A percentile compares a stretch with the other conserved stretches of the same genome.
These are phyloP conservation scores for Falco punctatus DNA, from an alignment of 2,113 vertebrate species.

Conservation along the genomic window DNA sequence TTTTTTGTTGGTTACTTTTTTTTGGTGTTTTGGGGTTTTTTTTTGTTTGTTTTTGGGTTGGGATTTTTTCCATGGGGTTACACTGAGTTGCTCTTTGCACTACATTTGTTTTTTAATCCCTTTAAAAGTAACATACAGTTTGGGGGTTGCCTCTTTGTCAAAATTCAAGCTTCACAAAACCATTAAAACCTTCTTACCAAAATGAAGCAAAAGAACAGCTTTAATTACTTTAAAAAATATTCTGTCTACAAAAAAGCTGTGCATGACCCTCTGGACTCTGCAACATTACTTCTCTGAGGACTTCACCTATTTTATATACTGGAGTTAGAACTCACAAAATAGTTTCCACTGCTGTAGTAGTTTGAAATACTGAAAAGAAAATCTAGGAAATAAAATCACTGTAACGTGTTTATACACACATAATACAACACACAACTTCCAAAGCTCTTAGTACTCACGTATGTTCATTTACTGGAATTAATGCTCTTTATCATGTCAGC, in stretches of 20 bases:
- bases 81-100: not conserved
- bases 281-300: not conserved
- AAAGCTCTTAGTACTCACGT: not conserved
- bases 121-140: rapidly evolving
- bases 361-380: not conserved
- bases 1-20: not conserved
- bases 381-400: not conserved
- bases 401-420: not conserved
- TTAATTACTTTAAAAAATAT: not conserved
- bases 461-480: not conserved
- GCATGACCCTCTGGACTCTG: rapidly evolving
- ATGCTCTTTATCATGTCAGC: not conserved
- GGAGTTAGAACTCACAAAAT: not conserved
- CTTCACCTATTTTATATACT: not conserved
- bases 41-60: not conserved
- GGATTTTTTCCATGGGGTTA: not conserved
- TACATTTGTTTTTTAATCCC: not conserved
- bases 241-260: rapidly evolving
- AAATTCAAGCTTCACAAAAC: not conserved
- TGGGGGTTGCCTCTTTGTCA: not conserved
- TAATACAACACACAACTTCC: not conserved
- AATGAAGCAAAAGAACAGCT: not conserved
- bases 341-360: not conserved
- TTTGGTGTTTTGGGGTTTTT: not conserved
- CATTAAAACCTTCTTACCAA: not conserved